A percentile compares a stretch with the other conserved stretches of the same genome.
Evolutionary conservation across 2,888 invertebrate species (phyloP).

Genomic region (Heteromurus nitidus): DNA sequence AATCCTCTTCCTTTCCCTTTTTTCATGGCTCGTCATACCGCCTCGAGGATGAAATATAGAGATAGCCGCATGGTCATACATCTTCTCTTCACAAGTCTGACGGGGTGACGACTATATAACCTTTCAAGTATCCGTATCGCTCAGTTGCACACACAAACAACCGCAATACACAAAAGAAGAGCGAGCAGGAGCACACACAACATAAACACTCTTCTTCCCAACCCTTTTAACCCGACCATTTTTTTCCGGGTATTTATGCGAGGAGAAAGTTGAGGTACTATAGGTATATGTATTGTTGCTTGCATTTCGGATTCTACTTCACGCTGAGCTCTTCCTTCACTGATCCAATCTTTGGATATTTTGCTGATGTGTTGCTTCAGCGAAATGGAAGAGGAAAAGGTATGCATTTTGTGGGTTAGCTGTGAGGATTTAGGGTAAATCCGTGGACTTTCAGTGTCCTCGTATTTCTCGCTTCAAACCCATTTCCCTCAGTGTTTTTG

Average conservation of each 20-base stretch:
- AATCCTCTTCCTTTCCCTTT: conserved; percentile 35
- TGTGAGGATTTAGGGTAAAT: conserved; percentile 17
- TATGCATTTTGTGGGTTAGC: conserved; percentile 23
- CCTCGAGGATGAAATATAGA: neutral
- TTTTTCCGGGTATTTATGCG: conserved; percentile 2
- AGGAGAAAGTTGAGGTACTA: neutral
- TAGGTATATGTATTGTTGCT: no score
- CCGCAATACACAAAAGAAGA: neutral
- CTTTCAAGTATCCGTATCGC: conserved; percentile 35
- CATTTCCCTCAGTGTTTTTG: neutral
- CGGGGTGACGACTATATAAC: neutral
- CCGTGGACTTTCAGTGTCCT: conserved; percentile 4
- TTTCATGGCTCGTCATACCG: conserved; percentile 8
- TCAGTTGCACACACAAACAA: neutral
- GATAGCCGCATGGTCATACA: neutral
- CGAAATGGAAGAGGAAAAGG: neutral
- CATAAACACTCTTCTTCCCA: no score
- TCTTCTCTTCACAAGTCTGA: neutral
- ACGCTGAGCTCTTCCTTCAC: neutral
- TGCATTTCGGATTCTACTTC: conserved; percentile 4
- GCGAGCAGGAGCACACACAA: neutral
- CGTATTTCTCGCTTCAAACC: neutral
- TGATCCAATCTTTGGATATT: no score
- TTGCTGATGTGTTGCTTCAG: neutral
- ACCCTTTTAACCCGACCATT: conserved; percentile 9